Evolutionary conservation across 2,113 vertebrate species (phyloP).

Genomic region (Ahaetulla prasina): DNA sequence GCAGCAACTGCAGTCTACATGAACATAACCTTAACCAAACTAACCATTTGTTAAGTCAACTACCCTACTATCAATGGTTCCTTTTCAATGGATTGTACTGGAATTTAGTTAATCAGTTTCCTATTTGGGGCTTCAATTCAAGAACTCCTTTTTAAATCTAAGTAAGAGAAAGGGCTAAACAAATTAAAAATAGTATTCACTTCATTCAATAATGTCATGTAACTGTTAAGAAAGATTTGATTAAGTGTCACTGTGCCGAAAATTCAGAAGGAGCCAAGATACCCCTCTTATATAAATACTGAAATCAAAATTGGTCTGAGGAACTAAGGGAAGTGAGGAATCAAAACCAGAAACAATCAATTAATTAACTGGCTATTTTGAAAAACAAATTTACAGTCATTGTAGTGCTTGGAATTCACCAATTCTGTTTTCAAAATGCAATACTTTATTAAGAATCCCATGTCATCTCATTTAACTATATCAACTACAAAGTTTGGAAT

Average conservation of each 20-base stretch:
- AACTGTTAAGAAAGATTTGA: background rate
- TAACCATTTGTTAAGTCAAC: background rate
- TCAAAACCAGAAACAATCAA: too few relatives aligned
- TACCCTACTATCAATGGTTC: background rate
- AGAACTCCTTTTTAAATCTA: background rate
- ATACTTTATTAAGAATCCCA: background rate
- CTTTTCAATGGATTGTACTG: background rate
- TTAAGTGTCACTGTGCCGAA: background rate
- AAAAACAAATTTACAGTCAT: background rate
- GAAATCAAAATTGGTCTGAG: background rate
- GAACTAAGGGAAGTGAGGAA: background rate
- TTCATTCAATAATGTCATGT: background rate
- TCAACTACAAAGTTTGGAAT: background rate
- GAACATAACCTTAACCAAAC: background rate
- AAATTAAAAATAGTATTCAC: too few relatives aligned
- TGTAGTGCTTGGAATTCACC: background rate
- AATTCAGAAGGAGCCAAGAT: background rate
- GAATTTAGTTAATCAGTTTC: background rate
- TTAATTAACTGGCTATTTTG: background rate
- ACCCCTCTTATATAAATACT: background rate
- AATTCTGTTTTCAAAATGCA: background rate
- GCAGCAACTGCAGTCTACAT: background rate
- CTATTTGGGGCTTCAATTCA: too few relatives aligned
- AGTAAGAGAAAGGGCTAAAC: background rate
- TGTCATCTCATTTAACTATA: background rate